Base-by-base conservation (phyloP, 2,888 invertebrate species). In the Tetragnatha montana region DNA sequence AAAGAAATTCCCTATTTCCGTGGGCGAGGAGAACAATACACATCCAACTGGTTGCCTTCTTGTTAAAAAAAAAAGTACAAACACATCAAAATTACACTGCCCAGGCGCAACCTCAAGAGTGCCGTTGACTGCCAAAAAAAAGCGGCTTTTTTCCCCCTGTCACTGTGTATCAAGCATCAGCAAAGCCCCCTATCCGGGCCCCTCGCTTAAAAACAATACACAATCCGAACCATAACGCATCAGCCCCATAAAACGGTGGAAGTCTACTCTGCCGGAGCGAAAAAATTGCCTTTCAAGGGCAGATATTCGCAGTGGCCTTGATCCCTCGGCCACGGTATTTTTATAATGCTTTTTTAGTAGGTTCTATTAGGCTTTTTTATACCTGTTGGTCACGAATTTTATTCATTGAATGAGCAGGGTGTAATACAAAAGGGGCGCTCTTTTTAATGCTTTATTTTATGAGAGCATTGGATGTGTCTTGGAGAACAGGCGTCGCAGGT, bases 271-370 rank as follows among this genome's bases (percentile, higher is more conserved):
- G 10, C 35, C 19, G 19, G 10, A 85, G 19, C 69, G 35, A 73
- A n/a, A 68, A 88, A 88, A 83, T 88, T 88, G 75, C 80, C 80
- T 80, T 88, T 69, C 88, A 88, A 88, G 88, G 88, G 88, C 88
- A 88, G 80, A 68, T 84, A 80, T 83, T 83, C 80, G 35, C 68
- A 19, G 35, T 50, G 80, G 74, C 88, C 88, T 88, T 88, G 88
- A 88, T 88, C 88, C 35, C 49, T 73, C 17, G 88, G 76, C 81
- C 84, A 84, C 70, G 79, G 75, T 76, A 88, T 88, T 88, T 88
- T 88, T 84, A 88, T 84, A 88, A 51, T 60, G 84, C 47, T 87
- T 81, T 74, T 82, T 74, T 51, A 35, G 21, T 73, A 70, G 68
- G n/a, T 84, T 76, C 47, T 84, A 69, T 87, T 60, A 60, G 60